Evolutionary conservation across 2,113 vertebrate genomes (phyloP).

Genomic region (Crotalus helleri): DNA sequence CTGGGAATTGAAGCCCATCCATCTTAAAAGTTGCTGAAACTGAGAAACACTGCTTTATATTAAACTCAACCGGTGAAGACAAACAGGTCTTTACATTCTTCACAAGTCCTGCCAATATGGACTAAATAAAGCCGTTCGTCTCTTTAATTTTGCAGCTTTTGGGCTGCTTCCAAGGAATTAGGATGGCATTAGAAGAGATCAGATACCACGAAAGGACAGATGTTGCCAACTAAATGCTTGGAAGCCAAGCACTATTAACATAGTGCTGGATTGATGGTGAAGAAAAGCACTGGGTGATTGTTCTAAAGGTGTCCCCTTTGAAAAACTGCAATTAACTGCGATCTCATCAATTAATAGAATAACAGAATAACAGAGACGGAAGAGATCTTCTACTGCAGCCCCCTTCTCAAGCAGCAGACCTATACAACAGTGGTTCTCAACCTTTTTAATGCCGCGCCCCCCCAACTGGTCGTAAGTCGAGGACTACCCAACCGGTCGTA

Average conservation of each 20-base stretch:
- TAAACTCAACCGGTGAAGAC: background rate
- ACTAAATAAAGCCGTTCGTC: background rate
- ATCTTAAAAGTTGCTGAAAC: background rate
- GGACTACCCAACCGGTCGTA: too few species aligned
- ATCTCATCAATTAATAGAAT: background rate
- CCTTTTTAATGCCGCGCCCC: too few species aligned
- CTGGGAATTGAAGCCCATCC: background rate
- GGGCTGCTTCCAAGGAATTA: slow-evolving; percentile 61
- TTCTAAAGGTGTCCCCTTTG: background rate
- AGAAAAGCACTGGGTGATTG: too few species aligned
- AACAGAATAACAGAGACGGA: too few species aligned
- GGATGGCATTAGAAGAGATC: slow-evolving; percentile 46
- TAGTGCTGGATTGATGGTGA: background rate
- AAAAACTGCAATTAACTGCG: background rate
- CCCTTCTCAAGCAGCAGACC: background rate
- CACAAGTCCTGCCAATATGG: background rate
- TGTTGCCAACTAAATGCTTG: slow-evolving; percentile 41
- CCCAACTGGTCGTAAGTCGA: too few species aligned
- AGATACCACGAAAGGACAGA: slow-evolving; percentile 26
- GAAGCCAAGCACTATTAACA: background rate
- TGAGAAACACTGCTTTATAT: background rate
- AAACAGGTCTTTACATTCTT: background rate
- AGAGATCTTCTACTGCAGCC: background rate
- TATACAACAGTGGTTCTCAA: too few species aligned
- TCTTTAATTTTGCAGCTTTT: slow-evolving; percentile 48